Percentiles rank a stretch among this genome's conserved stretches.
These are phyloP conservation scores for Siderastrea siderea DNA, from an alignment of 92 coral and sea anemone genomes.

Conservation along the genomic window DNA sequence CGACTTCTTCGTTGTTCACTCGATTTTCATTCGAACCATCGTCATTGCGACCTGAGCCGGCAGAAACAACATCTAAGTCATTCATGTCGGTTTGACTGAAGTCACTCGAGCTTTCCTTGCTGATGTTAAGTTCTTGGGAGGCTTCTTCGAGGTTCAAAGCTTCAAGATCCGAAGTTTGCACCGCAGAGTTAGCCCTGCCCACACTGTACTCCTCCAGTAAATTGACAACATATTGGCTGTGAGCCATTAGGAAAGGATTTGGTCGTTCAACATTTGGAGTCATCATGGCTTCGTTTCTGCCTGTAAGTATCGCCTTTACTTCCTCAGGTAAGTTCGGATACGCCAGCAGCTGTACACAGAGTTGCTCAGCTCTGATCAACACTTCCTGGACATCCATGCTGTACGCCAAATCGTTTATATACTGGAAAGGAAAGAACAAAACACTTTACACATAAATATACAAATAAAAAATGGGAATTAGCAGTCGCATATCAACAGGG, in stretches of 20 bases:
- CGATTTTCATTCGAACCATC: slow-evolving; percentile 58
- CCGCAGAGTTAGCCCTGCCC: slow-evolving; percentile 14
- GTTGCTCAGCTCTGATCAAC: slow-evolving; percentile 83
- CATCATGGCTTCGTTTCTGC: slow-evolving; percentile 90
- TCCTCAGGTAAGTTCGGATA: slow-evolving; percentile 91
- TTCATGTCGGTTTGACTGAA: slow-evolving; percentile 53
- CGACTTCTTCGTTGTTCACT: slow-evolving; percentile 62
- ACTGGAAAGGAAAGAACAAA: slow-evolving; percentile 56
- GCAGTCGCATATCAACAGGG: too few relatives aligned
- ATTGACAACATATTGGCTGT: slow-evolving; percentile 50
- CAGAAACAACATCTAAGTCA: slow-evolving; percentile 69
- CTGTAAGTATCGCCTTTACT: slow-evolving; percentile 82
- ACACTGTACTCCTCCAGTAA: slow-evolving; percentile 50
- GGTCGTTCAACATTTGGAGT: slow-evolving; percentile 86
- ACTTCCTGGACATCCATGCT: slow-evolving; percentile 87
- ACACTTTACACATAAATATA: too few relatives aligned
- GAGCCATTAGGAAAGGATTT: slow-evolving; percentile 79
- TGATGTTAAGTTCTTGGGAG: neutral
- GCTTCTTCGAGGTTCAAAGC: slow-evolving; percentile 22
- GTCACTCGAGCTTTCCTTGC: slow-evolving; percentile 11
- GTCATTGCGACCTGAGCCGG: slow-evolving; percentile 18
- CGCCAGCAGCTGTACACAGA: slow-evolving; percentile 88
- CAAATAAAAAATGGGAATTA: too few relatives aligned
- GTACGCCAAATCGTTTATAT: slow-evolving; percentile 94
- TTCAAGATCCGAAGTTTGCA: slow-evolving; percentile 19